These are phyloP conservation scores for Drosophila tanythrix DNA, from an alignment of 2,888 invertebrate genomes.

Conservation along the genomic window DNA sequence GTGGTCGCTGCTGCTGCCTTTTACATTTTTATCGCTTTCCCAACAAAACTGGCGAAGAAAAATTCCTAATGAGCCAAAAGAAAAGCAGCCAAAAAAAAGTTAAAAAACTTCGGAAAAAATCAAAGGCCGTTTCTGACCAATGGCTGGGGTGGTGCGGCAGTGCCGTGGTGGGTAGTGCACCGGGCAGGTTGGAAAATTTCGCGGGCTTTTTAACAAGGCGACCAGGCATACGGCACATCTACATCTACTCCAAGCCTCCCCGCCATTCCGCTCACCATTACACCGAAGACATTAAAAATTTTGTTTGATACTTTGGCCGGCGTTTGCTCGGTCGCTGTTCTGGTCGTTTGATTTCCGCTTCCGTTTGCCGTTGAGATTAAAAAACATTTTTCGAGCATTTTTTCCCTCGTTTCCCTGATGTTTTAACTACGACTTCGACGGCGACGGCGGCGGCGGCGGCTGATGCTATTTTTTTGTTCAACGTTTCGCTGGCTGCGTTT, in stretches of 20 bases:
- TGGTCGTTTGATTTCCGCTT: slow-evolving; percentile 84
- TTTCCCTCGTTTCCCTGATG: slow-evolving; percentile 73
- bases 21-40: slow-evolving; percentile 77
- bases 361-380: slow-evolving; percentile 84
- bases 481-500: slow-evolving; percentile 62
- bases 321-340: slow-evolving; percentile 69
- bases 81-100: slow-evolving; percentile 64
- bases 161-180: not conserved
- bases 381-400: slow-evolving; percentile 75
- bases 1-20: slow-evolving; percentile 65
- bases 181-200: slow-evolving; percentile 58
- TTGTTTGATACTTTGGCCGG: slow-evolving; percentile 74
- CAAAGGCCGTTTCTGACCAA: slow-evolving; percentile 68
- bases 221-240: slow-evolving; percentile 72
- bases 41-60: slow-evolving; percentile 69
- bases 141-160: not conserved
- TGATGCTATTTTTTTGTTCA: slow-evolving; percentile 8
- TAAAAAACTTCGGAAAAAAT: slow-evolving; percentile 80
- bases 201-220: slow-evolving; percentile 79
- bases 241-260: slow-evolving; percentile 60
- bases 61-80: slow-evolving; percentile 82
- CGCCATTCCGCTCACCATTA: slow-evolving; percentile 6
- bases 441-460: slow-evolving; percentile 14
- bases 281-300: slow-evolving; percentile 73
- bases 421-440: slow-evolving; percentile 41